Base-by-base conservation (phyloP, 2,113 vertebrate genomes). In the Jacana jacana region DNA sequence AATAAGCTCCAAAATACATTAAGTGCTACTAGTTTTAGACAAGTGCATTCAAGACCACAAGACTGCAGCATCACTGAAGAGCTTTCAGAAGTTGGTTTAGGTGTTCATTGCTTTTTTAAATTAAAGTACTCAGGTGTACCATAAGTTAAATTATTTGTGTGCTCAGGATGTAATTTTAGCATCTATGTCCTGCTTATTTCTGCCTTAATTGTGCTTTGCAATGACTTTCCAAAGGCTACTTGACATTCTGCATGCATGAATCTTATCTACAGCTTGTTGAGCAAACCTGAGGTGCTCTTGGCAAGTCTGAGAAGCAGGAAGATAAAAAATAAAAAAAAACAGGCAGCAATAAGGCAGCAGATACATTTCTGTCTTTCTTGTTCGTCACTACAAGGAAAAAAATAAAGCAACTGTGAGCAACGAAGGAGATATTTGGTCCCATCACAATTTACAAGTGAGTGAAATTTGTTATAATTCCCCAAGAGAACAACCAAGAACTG, bases 321-420 rank as follows among this genome's bases (percentile, higher is more conserved):
- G 3, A 6, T 1, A 1, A 0, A 4, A 2, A 0, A 6, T 1
- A 1, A 0, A 4, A 2, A 0, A 4, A 44, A 66, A 57, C 55
- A 63, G 25, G 42, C 9, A 72, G 24, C 17, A 31, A 39, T 80
- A 76, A 44, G 6, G 7, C 19, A 78, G 17, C 37, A 66, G 46
- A 14, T 66, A 16, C 27, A 23, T 33, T 86, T 60, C 11, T 82
- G 8, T 44, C 18, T 65, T 25, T 65, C 70, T 55, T 49, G 10
- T 39, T 89, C 51, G 35, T 71, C 46, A 16, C 14, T 31, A 49
- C 0, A 3, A 81, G n/a, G 4, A 2, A 72, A 68, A 68, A 79
- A 90, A 60, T 6, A 39, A 48, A 86, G 31, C 49, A 70, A 13
- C 14, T 57, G 15, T 58, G 61, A 64, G 31, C 17, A 60, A 20